Conservation (phyloP, 2,797 vertebrate genomes). For the Pagetopsis macropterus region DNA sequence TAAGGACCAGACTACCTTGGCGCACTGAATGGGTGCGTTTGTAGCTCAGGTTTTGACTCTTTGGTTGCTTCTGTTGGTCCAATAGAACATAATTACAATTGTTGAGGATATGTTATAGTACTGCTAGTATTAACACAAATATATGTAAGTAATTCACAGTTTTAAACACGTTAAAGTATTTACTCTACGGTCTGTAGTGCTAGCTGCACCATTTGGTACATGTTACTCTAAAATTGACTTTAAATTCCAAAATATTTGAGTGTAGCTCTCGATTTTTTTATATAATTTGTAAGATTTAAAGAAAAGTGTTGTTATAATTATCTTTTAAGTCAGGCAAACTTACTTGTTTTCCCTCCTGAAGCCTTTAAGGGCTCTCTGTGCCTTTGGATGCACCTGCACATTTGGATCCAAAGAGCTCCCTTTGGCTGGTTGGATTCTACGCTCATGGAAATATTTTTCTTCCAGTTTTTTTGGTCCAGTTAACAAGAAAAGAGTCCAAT, state of each 20-base stretch:
- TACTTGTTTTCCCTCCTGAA: background rate
- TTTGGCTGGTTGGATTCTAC: slow-evolving; percentile 38
- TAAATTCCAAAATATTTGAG: slow-evolving; percentile 11
- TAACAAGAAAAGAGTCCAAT: slow-evolving; percentile 41
- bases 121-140: background rate
- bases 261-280: background rate
- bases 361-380: slow-evolving; percentile 14
- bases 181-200: background rate
- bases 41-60: background rate
- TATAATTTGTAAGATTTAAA: background rate
- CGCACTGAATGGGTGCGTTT: slow-evolving; percentile 39
- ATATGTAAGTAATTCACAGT: slow-evolving; percentile 2
- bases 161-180: slow-evolving; percentile 1
- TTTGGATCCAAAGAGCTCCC: slow-evolving; percentile 33
- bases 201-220: slow-evolving; percentile 33
- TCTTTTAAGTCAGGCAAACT: background rate
- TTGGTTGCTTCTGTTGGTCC: background rate
- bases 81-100: accelerated
- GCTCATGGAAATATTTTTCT: slow-evolving; percentile 10
- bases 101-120: background rate
- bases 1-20: slow-evolving; percentile 20
- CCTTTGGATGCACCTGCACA: slow-evolving; percentile 62
- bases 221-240: slow-evolving; percentile 3
- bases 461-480: slow-evolving; percentile 29
- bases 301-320: slow-evolving; percentile 33